Conservation (phyloP, 2,888 invertebrate genomes). For the Ochropleura plecta region DNA sequence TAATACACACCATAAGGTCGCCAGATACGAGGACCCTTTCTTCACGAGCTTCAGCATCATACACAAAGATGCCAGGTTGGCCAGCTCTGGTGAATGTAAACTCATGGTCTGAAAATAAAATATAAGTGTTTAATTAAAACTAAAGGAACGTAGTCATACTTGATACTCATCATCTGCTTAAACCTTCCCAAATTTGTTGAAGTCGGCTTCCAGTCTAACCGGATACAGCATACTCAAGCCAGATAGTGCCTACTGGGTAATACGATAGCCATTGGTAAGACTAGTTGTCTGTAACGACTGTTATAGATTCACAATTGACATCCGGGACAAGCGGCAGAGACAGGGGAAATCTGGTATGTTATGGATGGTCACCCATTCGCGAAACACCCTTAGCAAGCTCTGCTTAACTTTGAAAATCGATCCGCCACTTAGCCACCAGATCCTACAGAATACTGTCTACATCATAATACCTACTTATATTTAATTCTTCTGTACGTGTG, state of each 20-base stretch:
- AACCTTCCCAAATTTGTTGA: neutral
- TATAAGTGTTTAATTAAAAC: neutral
- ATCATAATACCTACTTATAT: no score
- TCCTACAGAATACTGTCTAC: no score
- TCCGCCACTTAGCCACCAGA: neutral
- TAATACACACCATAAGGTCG: conserved; percentile 84
- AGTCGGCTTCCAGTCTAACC: neutral
- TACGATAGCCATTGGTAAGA: no score
- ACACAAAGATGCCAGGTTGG: conserved; percentile 84
- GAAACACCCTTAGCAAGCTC: neutral
- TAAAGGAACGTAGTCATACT: neutral
- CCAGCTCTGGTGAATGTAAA: conserved; percentile 88
- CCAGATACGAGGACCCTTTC: conserved; percentile 81
- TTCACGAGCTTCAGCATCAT: conserved; percentile 81
- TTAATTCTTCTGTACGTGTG: no score
- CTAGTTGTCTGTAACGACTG: no score
- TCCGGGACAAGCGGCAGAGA: no score
- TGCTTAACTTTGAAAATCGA: neutral
- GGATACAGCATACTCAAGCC: no score
- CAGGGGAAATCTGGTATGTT: neutral
- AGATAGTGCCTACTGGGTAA: no score
- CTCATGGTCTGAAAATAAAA: conserved; percentile 84
- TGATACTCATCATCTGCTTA: no score
- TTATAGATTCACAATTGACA: no score
- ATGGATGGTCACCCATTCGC: neutral